Percentiles rank a stretch among this genome's conserved stretches.
phyloP scores from a whole-genome alignment of 2,113 vertebrate species.

The Pipa parva region DNA sequence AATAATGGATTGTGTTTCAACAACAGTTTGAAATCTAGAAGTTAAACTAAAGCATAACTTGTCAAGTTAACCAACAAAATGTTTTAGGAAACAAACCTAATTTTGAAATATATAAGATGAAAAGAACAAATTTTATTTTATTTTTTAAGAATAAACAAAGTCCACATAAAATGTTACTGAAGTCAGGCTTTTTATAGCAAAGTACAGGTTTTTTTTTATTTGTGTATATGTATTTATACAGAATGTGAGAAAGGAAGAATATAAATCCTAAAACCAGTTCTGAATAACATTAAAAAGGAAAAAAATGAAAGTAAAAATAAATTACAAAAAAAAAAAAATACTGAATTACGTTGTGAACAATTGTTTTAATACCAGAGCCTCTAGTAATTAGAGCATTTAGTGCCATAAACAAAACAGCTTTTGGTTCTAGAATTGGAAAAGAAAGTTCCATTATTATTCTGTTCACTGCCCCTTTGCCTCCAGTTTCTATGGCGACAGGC shows the following conservation, averaged over 20 bases:
- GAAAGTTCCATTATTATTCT: slow-evolving; percentile 61
- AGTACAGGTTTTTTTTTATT: slow-evolving; percentile 65
- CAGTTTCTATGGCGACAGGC: slow-evolving; percentile 58
- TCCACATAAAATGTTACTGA: slow-evolving; percentile 25
- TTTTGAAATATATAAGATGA: no score
- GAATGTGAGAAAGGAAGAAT: slow-evolving; percentile 53
- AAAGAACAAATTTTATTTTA: no score
- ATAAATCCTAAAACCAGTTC: not conserved
- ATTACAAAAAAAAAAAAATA: slow-evolving; percentile 44
- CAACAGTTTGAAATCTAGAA: no score
- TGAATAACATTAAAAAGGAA: slow-evolving; percentile 57
- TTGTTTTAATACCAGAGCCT: slow-evolving; percentile 61
- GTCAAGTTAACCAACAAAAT: no score
- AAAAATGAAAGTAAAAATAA: slow-evolving; percentile 60
- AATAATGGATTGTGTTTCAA: no score
- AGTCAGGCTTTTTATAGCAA: slow-evolving; percentile 50
- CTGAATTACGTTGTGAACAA: slow-evolving; percentile 66
- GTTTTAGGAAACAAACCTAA: no score
- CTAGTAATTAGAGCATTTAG: slow-evolving; percentile 62
- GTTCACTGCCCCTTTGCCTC: slow-evolving; percentile 59
- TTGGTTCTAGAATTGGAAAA: slow-evolving; percentile 52
- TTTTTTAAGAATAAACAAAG: no score
- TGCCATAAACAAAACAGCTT: slow-evolving; percentile 57
- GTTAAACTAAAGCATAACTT: no score
- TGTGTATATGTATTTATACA: slow-evolving; percentile 61